Percentiles rank a stretch among this genome's conserved stretches.
These are phyloP conservation scores for Galemys pyrenaicus DNA, from an alignment of 2,113 vertebrate genomes.

Conservation along the genomic window DNA sequence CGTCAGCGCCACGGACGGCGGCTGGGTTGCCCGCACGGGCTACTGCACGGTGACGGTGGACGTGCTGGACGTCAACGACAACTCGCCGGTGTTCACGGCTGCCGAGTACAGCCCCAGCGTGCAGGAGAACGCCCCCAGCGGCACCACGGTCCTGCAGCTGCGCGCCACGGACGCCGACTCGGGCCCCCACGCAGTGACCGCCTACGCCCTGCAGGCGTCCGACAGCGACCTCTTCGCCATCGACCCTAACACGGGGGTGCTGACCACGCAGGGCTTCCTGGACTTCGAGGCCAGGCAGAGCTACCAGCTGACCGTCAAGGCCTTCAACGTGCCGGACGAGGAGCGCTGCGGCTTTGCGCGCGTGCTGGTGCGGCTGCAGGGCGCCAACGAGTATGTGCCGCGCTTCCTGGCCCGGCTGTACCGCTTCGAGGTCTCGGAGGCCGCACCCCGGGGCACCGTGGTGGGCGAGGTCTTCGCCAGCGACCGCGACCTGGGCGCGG, in stretches of 20 bases:
- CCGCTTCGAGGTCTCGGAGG: conserved; percentile 98
- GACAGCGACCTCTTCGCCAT: conserved; percentile 98
- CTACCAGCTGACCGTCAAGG: conserved; percentile 95
- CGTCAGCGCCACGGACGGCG: conserved; percentile 93
- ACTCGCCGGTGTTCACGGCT: conserved; percentile 91
- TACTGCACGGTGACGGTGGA: conserved; percentile 91
- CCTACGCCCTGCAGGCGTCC: conserved; percentile 94
- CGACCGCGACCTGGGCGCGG: conserved; percentile 95
- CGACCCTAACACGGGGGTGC: conserved; percentile 94
- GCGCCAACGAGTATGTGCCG: conserved; percentile 98
- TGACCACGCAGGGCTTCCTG: conserved; percentile 98
- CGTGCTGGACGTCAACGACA: conserved; percentile 96
- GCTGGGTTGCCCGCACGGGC: conserved; percentile 95
- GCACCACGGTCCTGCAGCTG: conserved; percentile 94
- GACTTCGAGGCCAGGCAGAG: conserved; percentile 98
- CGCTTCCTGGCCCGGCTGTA: conserved; percentile 98
- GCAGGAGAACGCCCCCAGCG: conserved; percentile 97
- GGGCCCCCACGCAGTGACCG: conserved; percentile 92
- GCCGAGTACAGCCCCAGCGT: conserved; percentile 94
- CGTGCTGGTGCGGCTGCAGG: conserved; percentile 93
- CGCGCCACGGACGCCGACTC: conserved; percentile 93
- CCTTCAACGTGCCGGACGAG: conserved; percentile 97
- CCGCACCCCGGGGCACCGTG: conserved; percentile 91
- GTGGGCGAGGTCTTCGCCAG: conserved; percentile 98
- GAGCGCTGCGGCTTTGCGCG: conserved; percentile 95